Base-by-base conservation (phyloP, 2,113 vertebrate species). In the Sinocyclocheilus anshuiensis region DNA sequence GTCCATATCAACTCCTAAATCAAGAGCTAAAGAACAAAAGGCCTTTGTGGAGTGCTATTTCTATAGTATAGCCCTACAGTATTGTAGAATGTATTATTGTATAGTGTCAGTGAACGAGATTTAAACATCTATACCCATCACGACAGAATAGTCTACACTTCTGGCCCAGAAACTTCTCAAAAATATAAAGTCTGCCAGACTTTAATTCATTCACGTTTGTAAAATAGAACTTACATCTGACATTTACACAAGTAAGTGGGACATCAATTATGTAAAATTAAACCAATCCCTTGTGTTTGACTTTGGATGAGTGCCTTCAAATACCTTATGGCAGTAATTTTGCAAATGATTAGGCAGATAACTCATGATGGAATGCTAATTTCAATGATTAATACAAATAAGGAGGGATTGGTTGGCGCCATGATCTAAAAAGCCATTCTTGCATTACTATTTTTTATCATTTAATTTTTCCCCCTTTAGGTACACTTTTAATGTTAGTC, bases 301-400 rank as follows among this genome's bases (percentile, higher is more conserved):
- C 76, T 77, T 77, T 77, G 76, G 45, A 77, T 77, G 50, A 55
- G 48, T 77, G 76, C 45, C 76, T 77, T 77, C 33, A 77, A 77
- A 77, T 55, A 77, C 76, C 76, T 77, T 77, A 77, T 77, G 50
- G 45, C 76, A 76, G 72, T 76, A 76, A 76, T 76, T 76, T 76
- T 76, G 72, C 72, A 76, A 76, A 76, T 76, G 42, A 76, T 76
- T 76, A 76, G 72, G 72, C 42, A 76, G 42, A 76, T 76, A 48
- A 50, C 42, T 76, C 72, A 76, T 76, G 72, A 76, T 48, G 72
- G 72, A 76, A 76, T 50, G 22, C 12, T 77, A 55, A 55, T 77
- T 77, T 77, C 48, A 77, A 16, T 77, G 45, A 77, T 77, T 77
- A 77, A 77, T 77, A 77, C 76, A 77, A 50, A 77, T 77, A 77